Percentiles rank a stretch among this genome's conserved stretches.
Conservation (phyloP, 2,888 invertebrate genomes). For the Agriopis leucophaearia region DNA sequence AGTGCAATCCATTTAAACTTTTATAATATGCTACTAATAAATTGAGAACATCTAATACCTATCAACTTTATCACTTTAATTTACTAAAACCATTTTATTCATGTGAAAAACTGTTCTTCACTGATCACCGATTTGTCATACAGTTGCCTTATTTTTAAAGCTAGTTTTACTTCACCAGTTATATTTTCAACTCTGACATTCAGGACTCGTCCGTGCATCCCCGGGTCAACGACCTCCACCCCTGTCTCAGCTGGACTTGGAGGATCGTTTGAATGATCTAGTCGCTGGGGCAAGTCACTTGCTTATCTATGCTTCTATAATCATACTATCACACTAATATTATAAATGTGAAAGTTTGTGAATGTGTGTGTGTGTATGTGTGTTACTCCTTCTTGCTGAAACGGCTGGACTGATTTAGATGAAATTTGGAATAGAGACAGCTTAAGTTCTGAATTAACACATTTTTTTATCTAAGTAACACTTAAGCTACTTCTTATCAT, state of each 20-base stretch:
- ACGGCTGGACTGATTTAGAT: too few species aligned
- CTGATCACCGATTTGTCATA: slow-evolving; percentile 1
- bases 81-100: background rate
- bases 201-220: slow-evolving; percentile 34
- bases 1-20: background rate
- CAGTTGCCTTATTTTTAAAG: slow-evolving; percentile 5
- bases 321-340: too few species aligned
- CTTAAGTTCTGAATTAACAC: too few species aligned
- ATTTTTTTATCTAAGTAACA: too few species aligned
- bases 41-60: background rate
- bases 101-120: background rate
- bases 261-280: slow-evolving; percentile 26
- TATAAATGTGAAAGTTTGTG: too few species aligned
- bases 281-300: slow-evolving; percentile 26
- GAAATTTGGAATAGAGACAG: too few species aligned
- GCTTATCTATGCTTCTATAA: background rate
- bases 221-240: slow-evolving; percentile 44
- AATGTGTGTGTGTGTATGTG: too few species aligned
- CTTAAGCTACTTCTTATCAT: too few species aligned
- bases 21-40: background rate
- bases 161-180: slow-evolving; percentile 11
- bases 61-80: background rate
- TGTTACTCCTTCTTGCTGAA: too few species aligned
- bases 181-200: slow-evolving; percentile 44
- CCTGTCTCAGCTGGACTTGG: slow-evolving; percentile 43